Conservation (phyloP, 1,140 invertebrate species). For the Micrasema minimum region DNA sequence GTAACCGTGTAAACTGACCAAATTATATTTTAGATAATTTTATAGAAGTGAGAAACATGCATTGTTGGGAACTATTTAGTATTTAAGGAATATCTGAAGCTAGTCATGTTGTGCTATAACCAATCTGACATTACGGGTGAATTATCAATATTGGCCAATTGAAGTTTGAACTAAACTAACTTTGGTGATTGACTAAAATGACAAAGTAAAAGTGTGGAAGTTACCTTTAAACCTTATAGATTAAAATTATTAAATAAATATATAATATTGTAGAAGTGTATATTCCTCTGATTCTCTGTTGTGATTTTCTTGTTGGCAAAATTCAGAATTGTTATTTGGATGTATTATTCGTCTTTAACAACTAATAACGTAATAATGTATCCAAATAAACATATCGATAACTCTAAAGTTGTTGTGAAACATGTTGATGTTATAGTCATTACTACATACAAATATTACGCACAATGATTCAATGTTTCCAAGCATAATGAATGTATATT, state of each 20-base stretch:
- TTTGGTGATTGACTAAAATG: not conserved
- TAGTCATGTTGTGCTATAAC: conserved; percentile 37
- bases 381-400: too few relatives aligned
- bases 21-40: conserved; percentile 31
- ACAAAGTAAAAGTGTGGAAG: not conserved
- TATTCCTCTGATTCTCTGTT: conserved; percentile 49
- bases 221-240: conserved; percentile 33
- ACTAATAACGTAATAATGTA: too few relatives aligned
- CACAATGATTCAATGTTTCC: conserved; percentile 46
- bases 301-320: conserved; percentile 52
- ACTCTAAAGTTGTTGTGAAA: conserved; percentile 49
- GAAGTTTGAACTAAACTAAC: not conserved
- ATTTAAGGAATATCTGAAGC: conserved; percentile 37
- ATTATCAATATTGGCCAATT: too few relatives aligned
- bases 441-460: conserved; percentile 45
- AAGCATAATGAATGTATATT: conserved; percentile 47
- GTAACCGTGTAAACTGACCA: conserved; percentile 24
- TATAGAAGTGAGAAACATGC: conserved; percentile 27
- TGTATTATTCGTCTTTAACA: conserved; percentile 37
- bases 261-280: conserved; percentile 44
- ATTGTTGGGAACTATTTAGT: conserved; percentile 12
- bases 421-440: conserved; percentile 51
- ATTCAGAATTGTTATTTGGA: conserved; percentile 44
- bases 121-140: not conserved
- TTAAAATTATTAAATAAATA: conserved; percentile 29